Evolutionary conservation across 2,888 invertebrate genomes (phyloP).

Genomic region (Chaetogeoica ovagalla): DNA sequence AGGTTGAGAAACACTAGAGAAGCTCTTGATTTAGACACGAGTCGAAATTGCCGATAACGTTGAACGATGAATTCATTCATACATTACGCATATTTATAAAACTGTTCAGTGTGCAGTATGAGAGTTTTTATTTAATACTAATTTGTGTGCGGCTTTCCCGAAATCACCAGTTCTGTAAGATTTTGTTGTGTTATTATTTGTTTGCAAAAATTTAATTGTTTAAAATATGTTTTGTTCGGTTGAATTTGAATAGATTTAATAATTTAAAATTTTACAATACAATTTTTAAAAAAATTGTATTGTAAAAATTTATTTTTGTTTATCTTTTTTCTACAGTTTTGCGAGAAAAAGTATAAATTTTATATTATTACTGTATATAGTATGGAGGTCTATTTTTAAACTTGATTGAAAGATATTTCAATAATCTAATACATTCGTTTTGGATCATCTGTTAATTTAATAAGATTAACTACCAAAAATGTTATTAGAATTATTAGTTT

Average conservation of each 20-base stretch:
- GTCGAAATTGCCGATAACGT: neutral
- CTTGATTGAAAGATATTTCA: too few relatives aligned
- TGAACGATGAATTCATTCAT: slow-evolving; percentile 8
- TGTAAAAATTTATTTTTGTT: neutral
- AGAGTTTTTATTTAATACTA: neutral
- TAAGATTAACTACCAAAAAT: too few relatives aligned
- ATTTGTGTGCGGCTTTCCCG: neutral
- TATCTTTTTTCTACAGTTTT: neutral
- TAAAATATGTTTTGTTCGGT: neutral
- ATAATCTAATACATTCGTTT: too few relatives aligned
- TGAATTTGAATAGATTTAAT: neutral
- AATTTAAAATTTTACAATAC: neutral
- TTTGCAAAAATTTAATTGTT: slow-evolving; percentile 4
- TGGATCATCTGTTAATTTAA: too few relatives aligned
- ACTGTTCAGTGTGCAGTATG: neutral
- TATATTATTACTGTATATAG: too few relatives aligned
- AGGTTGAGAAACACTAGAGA: too few relatives aligned
- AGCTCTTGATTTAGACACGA: slow-evolving; percentile 7
- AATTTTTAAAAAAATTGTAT: neutral
- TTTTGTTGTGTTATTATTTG: neutral
- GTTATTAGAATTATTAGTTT: too few relatives aligned
- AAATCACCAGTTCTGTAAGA: neutral
- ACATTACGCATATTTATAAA: neutral
- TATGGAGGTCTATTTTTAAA: too few relatives aligned
- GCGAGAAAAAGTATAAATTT: too few relatives aligned